phyloP scores from a whole-genome alignment of 2,888 invertebrate species.

The Drosophila anomalata region DNA sequence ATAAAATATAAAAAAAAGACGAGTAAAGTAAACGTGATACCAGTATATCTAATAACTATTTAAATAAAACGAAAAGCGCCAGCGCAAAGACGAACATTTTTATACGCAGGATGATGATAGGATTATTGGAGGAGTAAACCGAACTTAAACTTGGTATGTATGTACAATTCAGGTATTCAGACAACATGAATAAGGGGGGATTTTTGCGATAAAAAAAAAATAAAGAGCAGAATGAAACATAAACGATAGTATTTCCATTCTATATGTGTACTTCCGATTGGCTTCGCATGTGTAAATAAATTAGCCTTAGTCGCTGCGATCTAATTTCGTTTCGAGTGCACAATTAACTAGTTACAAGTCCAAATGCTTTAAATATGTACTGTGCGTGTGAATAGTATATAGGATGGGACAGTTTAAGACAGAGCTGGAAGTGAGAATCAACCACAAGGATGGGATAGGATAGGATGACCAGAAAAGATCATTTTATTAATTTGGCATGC shows the following conservation, averaged over 20 bases:
- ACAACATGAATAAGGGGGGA: slow-evolving; percentile 13
- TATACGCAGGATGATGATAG: slow-evolving; percentile 33
- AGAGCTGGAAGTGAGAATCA: slow-evolving; percentile 15
- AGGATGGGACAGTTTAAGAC: slow-evolving; percentile 14
- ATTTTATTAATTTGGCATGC: slow-evolving; percentile 9
- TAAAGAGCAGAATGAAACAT: background rate
- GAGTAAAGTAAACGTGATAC: slow-evolving; percentile 69
- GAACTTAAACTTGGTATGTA: slow-evolving; percentile 18
- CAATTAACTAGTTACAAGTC: slow-evolving; percentile 38
- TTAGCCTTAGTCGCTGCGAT: slow-evolving; percentile 32
- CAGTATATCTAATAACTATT: slow-evolving; percentile 50
- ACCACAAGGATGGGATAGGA: background rate
- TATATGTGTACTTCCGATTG: slow-evolving; percentile 44
- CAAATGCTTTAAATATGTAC: slow-evolving; percentile 42
- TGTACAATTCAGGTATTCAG: slow-evolving; percentile 48
- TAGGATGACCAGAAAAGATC: slow-evolving; percentile 1
- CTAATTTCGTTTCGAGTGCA: slow-evolving; percentile 33
- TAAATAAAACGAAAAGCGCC: slow-evolving; percentile 14
- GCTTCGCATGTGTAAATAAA: slow-evolving; percentile 38
- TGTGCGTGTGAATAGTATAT: slow-evolving; percentile 36
- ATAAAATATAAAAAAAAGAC: slow-evolving; percentile 14
- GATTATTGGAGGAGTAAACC: slow-evolving; percentile 7
- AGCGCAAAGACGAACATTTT: slow-evolving; percentile 32
- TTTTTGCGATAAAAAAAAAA: slow-evolving; percentile 16
- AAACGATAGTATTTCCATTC: slow-evolving; percentile 27